Evolutionary conservation across 2,113 vertebrate species (phyloP).

Genomic region (Ahaetulla prasina): DNA sequence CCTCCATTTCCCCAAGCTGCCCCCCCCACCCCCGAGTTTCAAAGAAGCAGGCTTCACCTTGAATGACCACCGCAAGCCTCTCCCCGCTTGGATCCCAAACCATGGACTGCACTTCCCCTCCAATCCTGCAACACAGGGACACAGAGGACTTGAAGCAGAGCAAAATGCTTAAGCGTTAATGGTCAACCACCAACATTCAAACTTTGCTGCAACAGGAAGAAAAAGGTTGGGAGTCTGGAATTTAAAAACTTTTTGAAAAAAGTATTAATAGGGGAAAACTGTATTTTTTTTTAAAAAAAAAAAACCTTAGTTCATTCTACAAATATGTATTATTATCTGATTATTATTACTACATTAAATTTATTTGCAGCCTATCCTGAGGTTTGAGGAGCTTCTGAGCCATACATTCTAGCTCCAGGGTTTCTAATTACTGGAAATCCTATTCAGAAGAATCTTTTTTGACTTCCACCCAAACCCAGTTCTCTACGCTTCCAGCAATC

Average conservation of each 20-base stretch:
- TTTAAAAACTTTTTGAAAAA: no score
- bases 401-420: no score
- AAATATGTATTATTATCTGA: background rate
- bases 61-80: constrained; percentile 85
- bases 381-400: background rate
- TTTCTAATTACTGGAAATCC: background rate
- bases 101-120: constrained; percentile 88
- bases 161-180: background rate
- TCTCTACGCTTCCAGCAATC: no score
- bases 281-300: background rate
- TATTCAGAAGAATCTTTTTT: background rate
- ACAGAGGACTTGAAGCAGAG: background rate
- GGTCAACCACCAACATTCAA: background rate
- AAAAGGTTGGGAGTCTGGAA: background rate
- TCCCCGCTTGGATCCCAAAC: constrained; percentile 92
- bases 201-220: background rate
- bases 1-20: background rate
- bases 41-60: constrained; percentile 70
- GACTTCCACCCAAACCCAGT: background rate
- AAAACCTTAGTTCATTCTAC: background rate
- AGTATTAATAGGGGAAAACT: background rate
- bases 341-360: background rate
- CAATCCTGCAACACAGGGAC: constrained; percentile 62
- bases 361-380: background rate
- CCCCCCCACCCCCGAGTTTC: no score